Evolutionary conservation across 2,888 invertebrate species (phyloP), one percentile per base, ranked within the genome.

Genomic region (Dasysyrphus tricinctus): DNA sequence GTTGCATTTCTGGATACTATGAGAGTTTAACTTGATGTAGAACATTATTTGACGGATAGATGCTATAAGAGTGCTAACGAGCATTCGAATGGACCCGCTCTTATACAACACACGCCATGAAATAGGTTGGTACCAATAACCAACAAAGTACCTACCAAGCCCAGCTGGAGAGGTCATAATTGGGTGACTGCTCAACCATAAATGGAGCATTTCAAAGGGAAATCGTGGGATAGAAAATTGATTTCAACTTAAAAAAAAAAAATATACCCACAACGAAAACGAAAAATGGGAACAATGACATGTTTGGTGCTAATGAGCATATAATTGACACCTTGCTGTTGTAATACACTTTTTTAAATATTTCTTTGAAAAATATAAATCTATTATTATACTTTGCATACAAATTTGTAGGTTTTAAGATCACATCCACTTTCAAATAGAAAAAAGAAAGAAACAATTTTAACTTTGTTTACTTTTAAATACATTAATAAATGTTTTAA

Each of bases 161-260:
- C 32, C 59, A 49, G 70, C 56, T 77, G 73, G 49, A 77, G 61
- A 80, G 85, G 85, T 85, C 85, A 80, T 85, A 85, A 81, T 80
- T 74, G 77, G 77, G 74, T 70, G 77, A 78, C 77, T 80, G 77
- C 63, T 77, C 74, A 74, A 59, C 80, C 80, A 77, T 61, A 85
- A 85, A 85, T 81, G 74, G 85, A 77, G 76, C 85, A 85, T 57
- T 70, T 37, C 70, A 57, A 77, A 80, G 77, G 85, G 74, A 85
- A 80, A 85, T 85, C 85, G 85, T 80, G 85, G 80, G 80, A 85
- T 70, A 80, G 61, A 74, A 83, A 85, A 85, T 74, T 80, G 80
- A 78, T 85, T 85, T 80, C 24, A 69, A 61, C 63, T 76, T 24
- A 11, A 80, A 32, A 29, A 16, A 56, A 9, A 29, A 63, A 44